Conservation (phyloP, 2,888 invertebrate genomes). For the Atrina japonica region DNA sequence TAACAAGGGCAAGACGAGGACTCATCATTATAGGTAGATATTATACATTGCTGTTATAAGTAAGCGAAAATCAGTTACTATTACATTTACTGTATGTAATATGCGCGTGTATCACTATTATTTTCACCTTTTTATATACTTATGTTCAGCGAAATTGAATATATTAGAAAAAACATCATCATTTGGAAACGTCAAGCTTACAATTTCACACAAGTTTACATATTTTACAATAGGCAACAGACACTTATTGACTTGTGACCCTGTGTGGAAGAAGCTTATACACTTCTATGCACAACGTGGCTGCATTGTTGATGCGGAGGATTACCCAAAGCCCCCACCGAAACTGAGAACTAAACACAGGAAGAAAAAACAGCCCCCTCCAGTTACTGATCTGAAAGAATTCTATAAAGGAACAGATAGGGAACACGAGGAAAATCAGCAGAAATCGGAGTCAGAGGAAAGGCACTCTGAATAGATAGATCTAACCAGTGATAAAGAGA, state of each 20-base stretch:
- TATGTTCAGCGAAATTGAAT: neutral
- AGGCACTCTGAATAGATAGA: no score
- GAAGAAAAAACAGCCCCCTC: neutral
- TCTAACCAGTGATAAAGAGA: no score
- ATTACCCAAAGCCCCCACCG: constrained; percentile 2
- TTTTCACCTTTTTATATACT: neutral
- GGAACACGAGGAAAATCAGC: no score
- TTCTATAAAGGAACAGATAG: constrained; percentile 25
- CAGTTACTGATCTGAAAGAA: constrained; percentile 9
- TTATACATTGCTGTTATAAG: neutral
- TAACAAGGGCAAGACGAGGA: constrained; percentile 72
- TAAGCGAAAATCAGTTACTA: neutral
- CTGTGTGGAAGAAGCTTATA: constrained; percentile 22
- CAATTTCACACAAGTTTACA: no score
- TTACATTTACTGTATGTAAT: no score
- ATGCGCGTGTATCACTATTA: no score
- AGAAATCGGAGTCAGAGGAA: no score
- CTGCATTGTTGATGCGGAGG: constrained; percentile 29
- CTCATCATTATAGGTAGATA: constrained; percentile 72
- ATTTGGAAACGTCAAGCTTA: no score
- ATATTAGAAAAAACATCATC: neutral
- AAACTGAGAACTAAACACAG: neutral
- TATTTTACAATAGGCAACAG: constrained; percentile 28
- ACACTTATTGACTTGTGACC: constrained; percentile 25
- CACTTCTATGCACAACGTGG: constrained; percentile 20